These are phyloP conservation scores for Buceros bicornis DNA, from an alignment of 2,797 vertebrate species.

Conservation along the genomic window DNA sequence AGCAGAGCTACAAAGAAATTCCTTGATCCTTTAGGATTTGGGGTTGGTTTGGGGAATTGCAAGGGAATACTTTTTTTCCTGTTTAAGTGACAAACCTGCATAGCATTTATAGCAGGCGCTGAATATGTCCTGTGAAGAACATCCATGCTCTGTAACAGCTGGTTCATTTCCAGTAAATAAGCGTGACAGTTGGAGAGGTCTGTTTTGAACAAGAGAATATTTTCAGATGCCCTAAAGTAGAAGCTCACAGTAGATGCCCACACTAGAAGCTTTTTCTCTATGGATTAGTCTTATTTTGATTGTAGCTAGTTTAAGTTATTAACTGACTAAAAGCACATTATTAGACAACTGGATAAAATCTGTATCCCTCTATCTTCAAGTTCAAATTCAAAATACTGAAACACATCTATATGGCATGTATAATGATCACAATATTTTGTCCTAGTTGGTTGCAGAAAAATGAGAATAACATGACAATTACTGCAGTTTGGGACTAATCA, in stretches of 20 bases:
- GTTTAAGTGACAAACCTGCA: constrained; percentile 87
- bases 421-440: neutral
- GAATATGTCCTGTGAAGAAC: constrained; percentile 97
- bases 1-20: neutral
- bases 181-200: constrained; percentile 92
- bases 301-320: neutral
- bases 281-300: neutral
- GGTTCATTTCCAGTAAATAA: constrained; percentile 92
- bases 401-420: neutral
- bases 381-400: neutral
- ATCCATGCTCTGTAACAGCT: constrained; percentile 96
- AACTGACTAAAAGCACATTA: neutral
- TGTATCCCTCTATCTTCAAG: neutral
- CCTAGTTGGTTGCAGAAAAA: neutral
- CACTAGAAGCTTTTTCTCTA: neutral
- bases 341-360: neutral
- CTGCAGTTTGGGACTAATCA: neutral
- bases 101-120: constrained; percentile 93
- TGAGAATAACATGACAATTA: neutral
- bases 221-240: constrained; percentile 31
- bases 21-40: neutral
- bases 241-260: neutral
- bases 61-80: neutral
- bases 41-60: neutral
- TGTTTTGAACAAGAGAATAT: constrained; percentile 68